phyloP scores from a whole-genome alignment of 2,113 vertebrate species.

The Nothobranchius kuhntae region DNA sequence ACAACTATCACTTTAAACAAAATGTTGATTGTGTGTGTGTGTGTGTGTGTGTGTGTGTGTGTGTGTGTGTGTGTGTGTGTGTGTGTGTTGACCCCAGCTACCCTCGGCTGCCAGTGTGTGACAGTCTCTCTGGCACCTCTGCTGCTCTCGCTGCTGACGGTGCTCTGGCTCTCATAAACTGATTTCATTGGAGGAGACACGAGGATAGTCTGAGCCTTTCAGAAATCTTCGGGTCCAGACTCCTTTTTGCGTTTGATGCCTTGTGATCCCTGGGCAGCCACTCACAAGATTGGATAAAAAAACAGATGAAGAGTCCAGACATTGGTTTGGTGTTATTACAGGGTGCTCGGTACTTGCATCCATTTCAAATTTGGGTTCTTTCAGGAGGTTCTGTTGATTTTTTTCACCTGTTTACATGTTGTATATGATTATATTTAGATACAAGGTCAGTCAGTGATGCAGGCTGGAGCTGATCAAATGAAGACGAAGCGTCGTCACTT shows the following conservation, averaged over 20 bases:
- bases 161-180: constrained; percentile 91
- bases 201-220: constrained; percentile 63
- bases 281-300: constrained; percentile 61
- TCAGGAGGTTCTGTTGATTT: constrained; percentile 46
- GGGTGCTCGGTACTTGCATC: constrained; percentile 76
- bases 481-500: constrained; percentile 51
- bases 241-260: constrained; percentile 72
- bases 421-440: constrained; percentile 40
- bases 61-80: too few relatives aligned
- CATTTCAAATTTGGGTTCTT: constrained; percentile 55
- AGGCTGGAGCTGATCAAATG: constrained; percentile 37
- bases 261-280: constrained; percentile 78
- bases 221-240: constrained; percentile 45
- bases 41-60: constrained; percentile 36
- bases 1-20: constrained; percentile 21
- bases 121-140: constrained; percentile 88
- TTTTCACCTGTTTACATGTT: constrained; percentile 50
- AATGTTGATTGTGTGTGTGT: constrained; percentile 37
- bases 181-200: constrained; percentile 64
- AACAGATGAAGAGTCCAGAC: constrained; percentile 66
- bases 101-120: constrained; percentile 86
- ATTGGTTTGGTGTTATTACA: constrained; percentile 71
- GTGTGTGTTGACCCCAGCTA: constrained; percentile 82
- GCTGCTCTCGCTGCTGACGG: constrained; percentile 87
- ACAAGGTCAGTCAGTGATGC: constrained; percentile 32